Percentiles rank a stretch among this genome's conserved stretches.
Conservation (phyloP, 2,113 vertebrate species). For the Andinoacara biseriatus region DNA sequence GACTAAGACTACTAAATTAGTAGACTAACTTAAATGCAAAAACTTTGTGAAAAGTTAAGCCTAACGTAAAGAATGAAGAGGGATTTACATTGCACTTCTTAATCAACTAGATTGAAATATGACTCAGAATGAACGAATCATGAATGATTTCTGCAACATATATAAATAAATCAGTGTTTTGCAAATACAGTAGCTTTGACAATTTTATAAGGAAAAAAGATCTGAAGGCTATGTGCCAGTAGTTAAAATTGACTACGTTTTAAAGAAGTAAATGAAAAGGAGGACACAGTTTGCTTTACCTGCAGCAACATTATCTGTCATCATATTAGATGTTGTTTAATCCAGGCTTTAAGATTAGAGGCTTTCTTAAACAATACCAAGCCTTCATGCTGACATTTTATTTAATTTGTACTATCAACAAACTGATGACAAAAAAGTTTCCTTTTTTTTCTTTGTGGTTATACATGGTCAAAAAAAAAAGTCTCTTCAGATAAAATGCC, state of each 20-base stretch:
- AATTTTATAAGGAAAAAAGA: background rate
- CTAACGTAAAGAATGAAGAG: background rate
- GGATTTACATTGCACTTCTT: background rate
- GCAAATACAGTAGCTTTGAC: background rate
- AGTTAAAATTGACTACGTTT: background rate
- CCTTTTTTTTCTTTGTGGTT: background rate
- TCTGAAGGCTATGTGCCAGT: background rate
- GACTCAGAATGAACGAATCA: background rate
- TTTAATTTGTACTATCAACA: background rate
- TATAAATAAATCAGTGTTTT: background rate
- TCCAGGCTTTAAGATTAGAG: background rate
- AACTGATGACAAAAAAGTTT: background rate
- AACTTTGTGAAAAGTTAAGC: background rate
- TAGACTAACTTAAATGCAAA: background rate
- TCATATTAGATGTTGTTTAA: background rate
- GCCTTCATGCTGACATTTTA: background rate
- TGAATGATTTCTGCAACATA: background rate
- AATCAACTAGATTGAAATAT: background rate
- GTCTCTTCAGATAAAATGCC: background rate
- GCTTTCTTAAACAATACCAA: background rate
- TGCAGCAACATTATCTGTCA: background rate
- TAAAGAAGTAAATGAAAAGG: background rate
- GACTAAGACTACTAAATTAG: too few relatives aligned
- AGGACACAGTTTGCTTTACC: background rate
- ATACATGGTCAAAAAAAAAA: too few relatives aligned